Base-by-base conservation (phyloP, 2,113 vertebrate species). In the Tamias sibiricus region DNA sequence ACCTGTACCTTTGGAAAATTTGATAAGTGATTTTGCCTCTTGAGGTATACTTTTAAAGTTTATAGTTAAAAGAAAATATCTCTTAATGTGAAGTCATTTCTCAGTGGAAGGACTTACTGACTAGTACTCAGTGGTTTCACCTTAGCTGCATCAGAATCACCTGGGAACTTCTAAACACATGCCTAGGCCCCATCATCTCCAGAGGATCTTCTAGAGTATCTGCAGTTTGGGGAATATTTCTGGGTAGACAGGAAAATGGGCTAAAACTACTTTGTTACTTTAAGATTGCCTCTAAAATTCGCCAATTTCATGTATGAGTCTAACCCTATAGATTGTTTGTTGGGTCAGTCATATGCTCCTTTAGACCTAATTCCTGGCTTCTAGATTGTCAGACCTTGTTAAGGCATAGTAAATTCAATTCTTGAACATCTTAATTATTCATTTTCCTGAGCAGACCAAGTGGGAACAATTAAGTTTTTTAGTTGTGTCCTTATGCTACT, bases 401-500 rank as follows among this genome's bases (percentile, higher is more conserved):
- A 96, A 85, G 72, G 17, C 37, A 71, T 76, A 95, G 37, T 72
- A 64, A 87, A 62, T 75, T 81, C 59, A 90, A 95, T 88, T 96
- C 26, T 85, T 75, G 22, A 91, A 44, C 47, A 90, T 72, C 68
- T 90, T 62, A 35, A 68, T 86, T 93, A 30, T 90, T 3, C 44
- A 68, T 76, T 87, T 97, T 37, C 40, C 30, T 81, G 35, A 71
- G 59, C 49, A 49, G 17, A 32, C 32, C 57, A 68, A 40, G 32
- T 66, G 14, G 28, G 35, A 96, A 84, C 90, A 95, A 77, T 80
- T 92, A 62, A 92, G 16, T 90, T 64, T 94, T 86, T 94, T 94
- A 69, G 17, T 37, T 59, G 22, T 91, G 42, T 88, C 59, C 95
- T 68, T 68, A 94, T 82, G 30, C 68, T 94, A 64, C 72, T 87